Percentiles rank a stretch among this genome's conserved stretches.
phyloP scores from a whole-genome alignment of 92 coral and sea anemone genomes.

The Palythoa grandis region DNA sequence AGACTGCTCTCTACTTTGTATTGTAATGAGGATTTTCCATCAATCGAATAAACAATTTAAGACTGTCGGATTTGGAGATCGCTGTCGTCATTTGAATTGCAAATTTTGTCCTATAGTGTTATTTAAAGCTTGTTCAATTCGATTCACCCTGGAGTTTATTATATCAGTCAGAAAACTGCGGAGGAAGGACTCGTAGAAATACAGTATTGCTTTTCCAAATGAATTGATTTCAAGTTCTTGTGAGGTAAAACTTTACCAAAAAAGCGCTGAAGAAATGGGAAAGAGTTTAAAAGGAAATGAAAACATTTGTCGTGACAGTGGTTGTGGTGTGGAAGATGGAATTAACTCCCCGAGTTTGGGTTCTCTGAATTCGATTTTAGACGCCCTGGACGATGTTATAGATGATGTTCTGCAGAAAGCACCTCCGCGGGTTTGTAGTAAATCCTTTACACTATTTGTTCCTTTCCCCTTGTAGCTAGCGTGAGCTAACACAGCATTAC shows the following conservation, averaged over 20 bases:
- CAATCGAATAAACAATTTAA: conserved; percentile 15
- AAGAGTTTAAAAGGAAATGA: conserved; percentile 25
- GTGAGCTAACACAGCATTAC: not conserved
- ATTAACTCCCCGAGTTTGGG: conserved; percentile 47
- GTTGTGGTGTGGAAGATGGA: conserved; percentile 1
- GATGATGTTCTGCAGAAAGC: conserved; percentile 67
- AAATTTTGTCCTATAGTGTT: conserved; percentile 24
- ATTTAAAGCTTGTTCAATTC: not conserved
- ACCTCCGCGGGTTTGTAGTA: conserved; percentile 77
- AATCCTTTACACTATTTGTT: not conserved
- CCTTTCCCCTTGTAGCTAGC: not conserved
- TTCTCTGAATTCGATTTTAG: conserved; percentile 63
- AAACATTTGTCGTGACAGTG: conserved; percentile 31
- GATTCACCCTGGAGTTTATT: not conserved
- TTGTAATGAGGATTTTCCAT: conserved; percentile 35
- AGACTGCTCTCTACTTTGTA: conserved; percentile 11
- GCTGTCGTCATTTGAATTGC: conserved; percentile 38
- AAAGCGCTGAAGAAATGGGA: conserved; percentile 1
- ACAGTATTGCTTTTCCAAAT: not conserved
- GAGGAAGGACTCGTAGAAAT: not conserved
- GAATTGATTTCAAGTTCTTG: not conserved
- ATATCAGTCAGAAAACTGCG: not conserved
- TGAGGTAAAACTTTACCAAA: not conserved
- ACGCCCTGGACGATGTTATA: conserved; percentile 75
- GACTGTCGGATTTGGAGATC: conserved; percentile 13